Evolutionary conservation across 2,113 vertebrate species (phyloP).

Genomic region (Lagenorhynchus albirostris): DNA sequence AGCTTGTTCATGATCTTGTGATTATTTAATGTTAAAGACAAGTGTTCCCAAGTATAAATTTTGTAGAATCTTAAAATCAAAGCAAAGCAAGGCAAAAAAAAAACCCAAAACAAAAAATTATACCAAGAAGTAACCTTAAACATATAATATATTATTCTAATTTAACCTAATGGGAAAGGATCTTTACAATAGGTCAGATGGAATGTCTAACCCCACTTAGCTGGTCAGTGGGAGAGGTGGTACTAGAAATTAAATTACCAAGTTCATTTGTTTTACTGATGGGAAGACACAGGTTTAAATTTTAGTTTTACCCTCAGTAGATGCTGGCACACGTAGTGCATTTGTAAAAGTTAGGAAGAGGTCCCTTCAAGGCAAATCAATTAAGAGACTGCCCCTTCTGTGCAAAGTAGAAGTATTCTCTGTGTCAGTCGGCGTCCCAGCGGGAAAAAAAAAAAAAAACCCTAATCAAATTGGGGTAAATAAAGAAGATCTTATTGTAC

Average conservation of each 20-base stretch:
- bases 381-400: neutral
- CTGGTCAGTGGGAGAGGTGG: neutral
- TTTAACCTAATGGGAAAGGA: neutral
- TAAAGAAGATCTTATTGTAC: neutral
- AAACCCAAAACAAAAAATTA: neutral
- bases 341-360: neutral
- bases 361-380: neutral
- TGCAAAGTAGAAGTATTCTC: neutral
- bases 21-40: neutral
- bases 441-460: neutral
- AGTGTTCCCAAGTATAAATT: neutral
- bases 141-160: neutral
- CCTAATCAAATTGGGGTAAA: neutral
- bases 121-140: neutral
- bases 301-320: neutral
- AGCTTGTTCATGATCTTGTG: neutral
- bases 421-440: neutral
- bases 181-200: neutral
- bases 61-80: neutral
- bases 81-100: neutral
- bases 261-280: neutral
- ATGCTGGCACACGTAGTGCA: neutral
- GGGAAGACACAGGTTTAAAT: neutral
- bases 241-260: neutral
- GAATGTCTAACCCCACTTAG: neutral